Conservation (phyloP, 2,113 vertebrate species). For the Onychostoma macrolepis region DNA sequence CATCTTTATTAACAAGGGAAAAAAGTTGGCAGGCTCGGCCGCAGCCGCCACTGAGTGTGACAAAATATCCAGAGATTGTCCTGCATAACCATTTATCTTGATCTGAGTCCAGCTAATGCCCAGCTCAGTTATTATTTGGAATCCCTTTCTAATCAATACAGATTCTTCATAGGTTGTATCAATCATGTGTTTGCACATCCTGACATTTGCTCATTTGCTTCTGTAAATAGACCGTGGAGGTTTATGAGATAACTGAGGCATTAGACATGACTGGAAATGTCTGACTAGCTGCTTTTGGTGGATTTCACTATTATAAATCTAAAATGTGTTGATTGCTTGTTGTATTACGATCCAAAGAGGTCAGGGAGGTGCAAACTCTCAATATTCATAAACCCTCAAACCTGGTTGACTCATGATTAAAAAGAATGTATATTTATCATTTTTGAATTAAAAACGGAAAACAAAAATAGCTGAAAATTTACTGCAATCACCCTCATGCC, state of each 20-base stretch:
- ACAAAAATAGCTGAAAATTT: too few relatives aligned
- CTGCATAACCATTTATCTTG: slow-evolving; percentile 63
- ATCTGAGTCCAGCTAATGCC: slow-evolving; percentile 49
- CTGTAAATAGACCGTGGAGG: slow-evolving; percentile 37
- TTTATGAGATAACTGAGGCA: slow-evolving; percentile 13
- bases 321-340: neutral
- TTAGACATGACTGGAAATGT: neutral
- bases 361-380: neutral
- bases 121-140: slow-evolving; percentile 53
- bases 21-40: slow-evolving; percentile 40
- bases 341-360: neutral
- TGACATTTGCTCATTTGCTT: slow-evolving; percentile 51
- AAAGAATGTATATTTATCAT: neutral
- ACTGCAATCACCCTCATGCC: neutral
- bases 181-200: slow-evolving; percentile 44
- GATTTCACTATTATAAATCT: neutral
- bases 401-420: neutral
- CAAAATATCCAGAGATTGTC: slow-evolving; percentile 32
- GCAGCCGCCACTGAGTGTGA: slow-evolving; percentile 38
- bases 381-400: neutral
- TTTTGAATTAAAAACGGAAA: neutral
- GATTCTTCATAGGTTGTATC: slow-evolving; percentile 51
- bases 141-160: slow-evolving; percentile 56
- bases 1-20: slow-evolving; percentile 58
- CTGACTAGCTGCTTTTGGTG: neutral